Conservation (phyloP, 2,113 vertebrate genomes). For the Nesospiza acunhae region DNA sequence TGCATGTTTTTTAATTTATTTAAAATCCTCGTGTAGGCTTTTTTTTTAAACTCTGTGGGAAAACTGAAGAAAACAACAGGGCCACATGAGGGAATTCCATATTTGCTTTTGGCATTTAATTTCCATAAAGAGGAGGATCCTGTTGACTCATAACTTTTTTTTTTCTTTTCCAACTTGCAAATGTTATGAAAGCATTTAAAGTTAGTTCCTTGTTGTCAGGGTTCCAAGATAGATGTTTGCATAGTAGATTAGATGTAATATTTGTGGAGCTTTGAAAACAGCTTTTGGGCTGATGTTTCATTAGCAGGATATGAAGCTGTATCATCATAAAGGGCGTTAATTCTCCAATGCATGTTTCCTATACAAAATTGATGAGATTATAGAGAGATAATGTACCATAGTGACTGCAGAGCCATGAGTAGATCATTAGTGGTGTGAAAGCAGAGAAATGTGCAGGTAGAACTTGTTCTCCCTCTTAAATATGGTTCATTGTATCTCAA, state of each 20-base stretch:
- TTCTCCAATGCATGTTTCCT: background rate
- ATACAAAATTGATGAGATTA: background rate
- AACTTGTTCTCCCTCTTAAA: background rate
- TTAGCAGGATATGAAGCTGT: background rate
- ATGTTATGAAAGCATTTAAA: conserved; percentile 29
- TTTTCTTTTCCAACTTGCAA: background rate
- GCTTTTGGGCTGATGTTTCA: background rate
- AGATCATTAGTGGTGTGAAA: background rate
- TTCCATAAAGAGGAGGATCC: conserved; percentile 20
- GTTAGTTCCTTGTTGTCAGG: conserved; percentile 32
- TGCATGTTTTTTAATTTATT: background rate
- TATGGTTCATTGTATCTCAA: background rate
- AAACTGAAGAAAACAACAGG: background rate
- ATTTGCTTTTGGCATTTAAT: conserved; percentile 32
- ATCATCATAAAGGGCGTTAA: background rate
- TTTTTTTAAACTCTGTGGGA: background rate
- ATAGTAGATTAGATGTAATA: background rate
- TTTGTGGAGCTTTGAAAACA: conserved; percentile 17
- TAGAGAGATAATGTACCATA: background rate
- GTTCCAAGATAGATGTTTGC: conserved; percentile 9
- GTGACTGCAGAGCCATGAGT: background rate
- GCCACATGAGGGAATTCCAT: conserved; percentile 29
- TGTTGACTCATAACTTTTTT: background rate
- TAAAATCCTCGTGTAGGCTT: background rate
- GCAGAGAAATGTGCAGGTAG: background rate